phyloP scores from a whole-genome alignment of 2,797 vertebrate genomes.

The Spheniscus humboldti region DNA sequence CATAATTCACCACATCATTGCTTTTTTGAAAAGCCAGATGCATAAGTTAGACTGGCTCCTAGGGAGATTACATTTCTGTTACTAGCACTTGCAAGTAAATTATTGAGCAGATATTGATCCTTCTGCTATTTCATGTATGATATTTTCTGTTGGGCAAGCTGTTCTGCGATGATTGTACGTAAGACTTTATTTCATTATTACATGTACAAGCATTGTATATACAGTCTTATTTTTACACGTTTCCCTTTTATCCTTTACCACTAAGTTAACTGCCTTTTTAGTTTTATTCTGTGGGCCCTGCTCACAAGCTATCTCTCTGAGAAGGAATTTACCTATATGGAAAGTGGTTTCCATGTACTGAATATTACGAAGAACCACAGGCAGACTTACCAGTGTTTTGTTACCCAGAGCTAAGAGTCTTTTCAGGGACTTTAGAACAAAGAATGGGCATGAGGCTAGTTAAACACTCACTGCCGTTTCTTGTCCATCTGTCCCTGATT shows the following conservation, averaged over 20 bases:
- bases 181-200: not conserved
- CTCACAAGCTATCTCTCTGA: not conserved
- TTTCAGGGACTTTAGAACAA: conserved; percentile 57
- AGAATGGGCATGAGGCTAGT: conserved; percentile 60
- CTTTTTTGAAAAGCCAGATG: conserved; percentile 20
- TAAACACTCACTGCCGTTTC: conserved; percentile 53
- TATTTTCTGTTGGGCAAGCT: not conserved
- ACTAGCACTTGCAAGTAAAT: conserved; percentile 33
- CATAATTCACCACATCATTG: not conserved
- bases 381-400: conserved; percentile 47
- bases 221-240: not conserved
- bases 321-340: conserved; percentile 24
- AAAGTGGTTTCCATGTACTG: not conserved
- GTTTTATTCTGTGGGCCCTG: not conserved
- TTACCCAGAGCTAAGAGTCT: conserved; percentile 43
- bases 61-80: not conserved
- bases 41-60: not conserved
- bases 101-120: conserved; percentile 27
- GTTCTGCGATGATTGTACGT: not conserved
- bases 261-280: not conserved
- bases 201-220: not conserved
- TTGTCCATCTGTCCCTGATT: conserved; percentile 49
- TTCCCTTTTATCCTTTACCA: not conserved
- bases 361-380: conserved; percentile 35
- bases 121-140: not conserved